Percentiles rank a stretch among this genome's conserved stretches.
Conservation (phyloP, 2,113 vertebrate species). For the Colius striatus region DNA sequence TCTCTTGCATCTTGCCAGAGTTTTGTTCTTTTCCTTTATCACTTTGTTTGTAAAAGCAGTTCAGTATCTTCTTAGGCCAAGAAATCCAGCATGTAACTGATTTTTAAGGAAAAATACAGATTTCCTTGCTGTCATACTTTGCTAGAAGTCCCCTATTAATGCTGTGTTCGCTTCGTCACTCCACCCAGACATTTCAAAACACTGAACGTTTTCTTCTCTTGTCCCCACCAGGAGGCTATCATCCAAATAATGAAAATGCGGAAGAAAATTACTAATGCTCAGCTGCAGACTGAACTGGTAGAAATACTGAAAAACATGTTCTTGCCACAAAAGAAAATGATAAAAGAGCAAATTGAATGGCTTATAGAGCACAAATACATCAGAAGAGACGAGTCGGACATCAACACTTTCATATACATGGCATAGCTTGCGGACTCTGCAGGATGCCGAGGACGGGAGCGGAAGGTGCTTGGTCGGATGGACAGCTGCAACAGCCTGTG, state of each 20-base stretch:
- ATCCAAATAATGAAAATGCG: constrained; percentile 99
- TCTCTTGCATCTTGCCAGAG: background rate
- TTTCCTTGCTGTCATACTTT: background rate
- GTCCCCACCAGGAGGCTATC: constrained; percentile 91
- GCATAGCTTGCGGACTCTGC: constrained; percentile 77
- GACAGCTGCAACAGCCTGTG: constrained; percentile 73
- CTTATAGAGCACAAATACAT: constrained; percentile 99
- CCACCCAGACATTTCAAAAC: background rate
- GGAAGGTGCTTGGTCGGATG: constrained; percentile 72
- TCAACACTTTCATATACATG: constrained; percentile 99
- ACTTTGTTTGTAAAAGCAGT: background rate
- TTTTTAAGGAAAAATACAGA: background rate
- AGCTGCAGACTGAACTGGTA: constrained; percentile 99
- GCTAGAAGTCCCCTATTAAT: background rate
- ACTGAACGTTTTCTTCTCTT: background rate
- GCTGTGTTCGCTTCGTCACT: background rate
- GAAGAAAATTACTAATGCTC: constrained; percentile 98
- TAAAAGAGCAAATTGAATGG: constrained; percentile 99
- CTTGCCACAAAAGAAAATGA: constrained; percentile 99
- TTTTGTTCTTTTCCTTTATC: background rate
- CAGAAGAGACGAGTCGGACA: constrained; percentile 94
- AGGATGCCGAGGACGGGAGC: constrained; percentile 20
- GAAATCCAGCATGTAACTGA: background rate
- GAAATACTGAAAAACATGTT: constrained; percentile 99
- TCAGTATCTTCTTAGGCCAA: background rate